Evolutionary conservation across 2,888 invertebrate genomes (phyloP).

Genomic region (Flexamia atlantica): DNA sequence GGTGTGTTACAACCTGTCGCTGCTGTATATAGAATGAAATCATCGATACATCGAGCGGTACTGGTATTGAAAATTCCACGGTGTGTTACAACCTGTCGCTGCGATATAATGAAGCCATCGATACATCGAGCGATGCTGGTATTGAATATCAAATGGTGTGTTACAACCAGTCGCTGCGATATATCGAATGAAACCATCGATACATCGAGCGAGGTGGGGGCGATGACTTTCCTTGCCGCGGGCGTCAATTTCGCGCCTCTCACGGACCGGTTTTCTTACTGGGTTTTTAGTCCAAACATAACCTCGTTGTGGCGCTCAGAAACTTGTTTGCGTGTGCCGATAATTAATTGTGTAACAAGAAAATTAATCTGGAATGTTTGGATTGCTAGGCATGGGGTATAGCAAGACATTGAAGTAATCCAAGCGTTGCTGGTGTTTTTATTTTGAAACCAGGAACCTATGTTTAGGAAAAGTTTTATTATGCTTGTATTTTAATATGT

Average conservation of each 20-base stretch:
- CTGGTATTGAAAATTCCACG: no score
- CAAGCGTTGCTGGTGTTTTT: neutral
- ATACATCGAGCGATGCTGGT: no score
- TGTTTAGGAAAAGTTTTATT: no score
- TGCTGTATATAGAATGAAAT: no score
- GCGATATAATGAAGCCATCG: no score
- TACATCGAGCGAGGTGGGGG: slow-evolving; percentile 14
- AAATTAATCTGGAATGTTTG: slow-evolving; percentile 35
- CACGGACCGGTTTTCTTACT: slow-evolving; percentile 24
- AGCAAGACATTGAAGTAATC: neutral
- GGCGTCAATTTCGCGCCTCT: slow-evolving; percentile 42
- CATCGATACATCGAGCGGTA: no score
- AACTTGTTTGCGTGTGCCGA: slow-evolving; percentile 32
- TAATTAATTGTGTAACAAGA: slow-evolving; percentile 41
- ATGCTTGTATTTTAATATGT: no score
- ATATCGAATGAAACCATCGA: neutral
- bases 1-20: no score
- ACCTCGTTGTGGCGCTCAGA: slow-evolving; percentile 22
- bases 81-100: no score
- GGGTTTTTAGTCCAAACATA: slow-evolving; percentile 45
- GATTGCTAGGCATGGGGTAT: neutral
- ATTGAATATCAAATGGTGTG: no score
- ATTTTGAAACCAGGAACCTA: no score
- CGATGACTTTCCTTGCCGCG: slow-evolving; percentile 51
- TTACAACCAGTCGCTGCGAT: no score